Conservation (phyloP, 2,888 invertebrate genomes). For the Pachydiplax longipennis region DNA sequence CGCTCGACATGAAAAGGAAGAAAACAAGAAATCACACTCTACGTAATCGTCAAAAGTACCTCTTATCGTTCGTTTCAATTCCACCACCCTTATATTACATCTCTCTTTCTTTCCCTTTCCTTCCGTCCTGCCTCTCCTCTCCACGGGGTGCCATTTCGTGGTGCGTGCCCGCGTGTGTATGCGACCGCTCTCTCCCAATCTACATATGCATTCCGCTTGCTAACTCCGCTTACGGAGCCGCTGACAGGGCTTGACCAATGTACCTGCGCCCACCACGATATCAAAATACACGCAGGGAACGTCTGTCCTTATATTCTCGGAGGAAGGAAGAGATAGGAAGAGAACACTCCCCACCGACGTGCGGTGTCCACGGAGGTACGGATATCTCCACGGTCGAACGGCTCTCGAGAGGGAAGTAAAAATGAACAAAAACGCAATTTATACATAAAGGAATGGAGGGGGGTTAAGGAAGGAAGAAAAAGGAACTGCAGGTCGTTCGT, state of each 20-base stretch:
- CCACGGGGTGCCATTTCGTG: slow-evolving; percentile 6
- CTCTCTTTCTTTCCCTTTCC: neutral
- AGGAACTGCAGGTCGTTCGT: slow-evolving; percentile 34
- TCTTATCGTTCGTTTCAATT: too few species aligned
- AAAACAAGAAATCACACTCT: too few species aligned
- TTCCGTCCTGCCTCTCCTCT: slow-evolving; percentile 11
- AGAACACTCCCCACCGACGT: neutral
- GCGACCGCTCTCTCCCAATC: slow-evolving; percentile 32
- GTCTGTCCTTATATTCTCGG: slow-evolving; percentile 13
- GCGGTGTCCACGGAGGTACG: slow-evolving; percentile 20
- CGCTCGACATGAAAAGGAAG: too few species aligned
- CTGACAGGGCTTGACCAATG: slow-evolving; percentile 44
- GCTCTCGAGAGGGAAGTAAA: slow-evolving; percentile 8
- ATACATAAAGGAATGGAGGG: neutral
- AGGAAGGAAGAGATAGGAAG: neutral
- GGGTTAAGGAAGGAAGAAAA: neutral
- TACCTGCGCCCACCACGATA: slow-evolving; percentile 41
- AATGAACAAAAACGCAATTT: neutral
- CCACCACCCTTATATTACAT: neutral
- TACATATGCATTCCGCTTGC: slow-evolving; percentile 44
- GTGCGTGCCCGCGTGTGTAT: neutral
- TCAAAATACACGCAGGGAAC: slow-evolving; percentile 40
- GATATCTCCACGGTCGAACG: slow-evolving; percentile 23
- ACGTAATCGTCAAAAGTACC: too few species aligned
- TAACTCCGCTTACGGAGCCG: slow-evolving; percentile 42